These are phyloP conservation scores for Oreochromis spilurus DNA, from an alignment of 2,113 vertebrate species.

Conservation along the genomic window DNA sequence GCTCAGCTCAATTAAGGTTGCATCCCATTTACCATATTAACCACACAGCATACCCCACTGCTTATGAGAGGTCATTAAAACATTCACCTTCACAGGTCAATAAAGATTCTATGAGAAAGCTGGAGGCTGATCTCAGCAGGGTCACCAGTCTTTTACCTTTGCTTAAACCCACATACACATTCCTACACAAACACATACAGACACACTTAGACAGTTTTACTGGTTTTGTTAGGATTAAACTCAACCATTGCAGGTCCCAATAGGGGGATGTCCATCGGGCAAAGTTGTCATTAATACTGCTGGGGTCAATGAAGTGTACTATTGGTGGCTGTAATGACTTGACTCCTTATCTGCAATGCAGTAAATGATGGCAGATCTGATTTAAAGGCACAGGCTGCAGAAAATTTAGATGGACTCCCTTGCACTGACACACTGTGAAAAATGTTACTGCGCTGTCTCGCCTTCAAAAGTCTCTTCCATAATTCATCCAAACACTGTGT, in stretches of 20 bases:
- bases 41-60: slow-evolving; percentile 38
- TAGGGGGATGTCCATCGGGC: slow-evolving; percentile 26
- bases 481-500: slow-evolving; percentile 39
- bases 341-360: slow-evolving; percentile 59
- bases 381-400: slow-evolving; percentile 48
- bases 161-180: neutral
- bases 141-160: neutral
- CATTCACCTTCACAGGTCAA: slow-evolving; percentile 69
- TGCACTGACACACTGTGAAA: neutral
- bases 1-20: slow-evolving; percentile 58
- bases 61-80: slow-evolving; percentile 59
- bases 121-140: neutral
- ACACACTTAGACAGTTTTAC: neutral
- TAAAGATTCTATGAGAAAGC: slow-evolving; percentile 28
- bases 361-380: slow-evolving; percentile 52
- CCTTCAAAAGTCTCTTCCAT: slow-evolving; percentile 18
- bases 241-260: neutral
- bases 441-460: neutral
- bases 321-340: slow-evolving; percentile 52
- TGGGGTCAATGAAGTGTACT: slow-evolving; percentile 52
- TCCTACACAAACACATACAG: neutral
- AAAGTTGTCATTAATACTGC: slow-evolving; percentile 56
- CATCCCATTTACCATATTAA: slow-evolving; percentile 65
- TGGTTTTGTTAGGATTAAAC: slow-evolving; percentile 12
- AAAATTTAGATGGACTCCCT: slow-evolving; percentile 24